A percentile compares a stretch with the other conserved stretches of the same genome.
Conservation (phyloP, 2,797 vertebrate genomes). For the Taeniopygia guttata region DNA sequence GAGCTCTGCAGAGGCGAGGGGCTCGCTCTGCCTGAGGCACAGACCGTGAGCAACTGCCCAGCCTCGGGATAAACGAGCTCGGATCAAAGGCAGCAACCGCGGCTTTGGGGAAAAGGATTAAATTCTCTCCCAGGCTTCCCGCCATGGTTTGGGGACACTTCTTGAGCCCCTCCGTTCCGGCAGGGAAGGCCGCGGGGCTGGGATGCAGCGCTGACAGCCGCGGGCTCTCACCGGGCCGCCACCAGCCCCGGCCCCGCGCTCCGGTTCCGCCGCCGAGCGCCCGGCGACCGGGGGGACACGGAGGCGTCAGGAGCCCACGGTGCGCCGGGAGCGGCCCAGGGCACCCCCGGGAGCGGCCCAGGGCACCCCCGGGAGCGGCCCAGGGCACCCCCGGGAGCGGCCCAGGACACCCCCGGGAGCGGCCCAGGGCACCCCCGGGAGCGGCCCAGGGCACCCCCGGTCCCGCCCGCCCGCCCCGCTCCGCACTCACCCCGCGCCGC, state of each 20-base stretch:
- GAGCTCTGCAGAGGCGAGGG: background rate
- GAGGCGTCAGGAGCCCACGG: no score
- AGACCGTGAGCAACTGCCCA: background rate
- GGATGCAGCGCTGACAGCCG: background rate
- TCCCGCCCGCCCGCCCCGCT: background rate
- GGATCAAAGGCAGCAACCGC: background rate
- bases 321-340: background rate
- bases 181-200: background rate
- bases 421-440: background rate
- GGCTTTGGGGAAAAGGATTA: background rate
- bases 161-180: fast-evolving
- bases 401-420: no score
- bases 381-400: background rate
- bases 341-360: background rate
- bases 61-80: background rate
- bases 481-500: background rate
- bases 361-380: background rate
- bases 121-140: background rate
- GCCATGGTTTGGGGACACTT: fast-evolving
- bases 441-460: background rate
- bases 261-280: background rate
- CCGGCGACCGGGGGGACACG: no score
- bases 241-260: background rate
- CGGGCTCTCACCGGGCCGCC: background rate
- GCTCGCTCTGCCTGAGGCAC: fast-evolving